Conservation (phyloP, 2,113 vertebrate species). For the Aix galericulata region DNA sequence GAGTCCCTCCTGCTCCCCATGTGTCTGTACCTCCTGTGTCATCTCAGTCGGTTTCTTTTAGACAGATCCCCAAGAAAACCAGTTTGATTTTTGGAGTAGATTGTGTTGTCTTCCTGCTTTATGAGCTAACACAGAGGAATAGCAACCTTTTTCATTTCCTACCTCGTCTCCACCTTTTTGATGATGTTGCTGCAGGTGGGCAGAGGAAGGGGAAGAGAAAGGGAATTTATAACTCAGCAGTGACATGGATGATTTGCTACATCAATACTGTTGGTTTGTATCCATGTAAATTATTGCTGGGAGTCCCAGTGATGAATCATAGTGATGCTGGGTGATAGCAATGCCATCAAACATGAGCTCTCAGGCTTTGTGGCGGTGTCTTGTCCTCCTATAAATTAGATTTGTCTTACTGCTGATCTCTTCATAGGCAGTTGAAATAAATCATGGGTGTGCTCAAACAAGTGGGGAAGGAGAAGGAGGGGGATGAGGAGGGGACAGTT, state of each 20-base stretch:
- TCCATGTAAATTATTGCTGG: not conserved
- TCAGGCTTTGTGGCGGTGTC: not conserved
- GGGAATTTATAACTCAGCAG: not conserved
- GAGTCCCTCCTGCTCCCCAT: not conserved
- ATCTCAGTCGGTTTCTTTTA: not conserved
- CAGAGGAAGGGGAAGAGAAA: not conserved
- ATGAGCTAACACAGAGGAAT: not conserved
- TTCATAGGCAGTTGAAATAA: not conserved
- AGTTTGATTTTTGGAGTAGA: not conserved
- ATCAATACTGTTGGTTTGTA: not conserved
- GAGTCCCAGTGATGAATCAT: not conserved
- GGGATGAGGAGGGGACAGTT: not conserved
- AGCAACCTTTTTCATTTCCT: not conserved
- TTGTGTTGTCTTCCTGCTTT: not conserved
- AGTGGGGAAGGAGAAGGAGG: not conserved
- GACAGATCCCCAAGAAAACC: not conserved
- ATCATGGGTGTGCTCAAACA: not conserved
- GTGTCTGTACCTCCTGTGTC: not conserved
- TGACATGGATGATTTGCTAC: not conserved
- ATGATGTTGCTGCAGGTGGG: not conserved
- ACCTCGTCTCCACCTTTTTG: not conserved
- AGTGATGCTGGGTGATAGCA: not conserved
- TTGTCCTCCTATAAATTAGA: slow-evolving; percentile 5
- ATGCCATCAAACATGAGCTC: not conserved
- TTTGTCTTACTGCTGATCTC: slow-evolving; percentile 7